Conservation (phyloP, 2,113 vertebrate genomes). For the Dolichotis patagonum region DNA sequence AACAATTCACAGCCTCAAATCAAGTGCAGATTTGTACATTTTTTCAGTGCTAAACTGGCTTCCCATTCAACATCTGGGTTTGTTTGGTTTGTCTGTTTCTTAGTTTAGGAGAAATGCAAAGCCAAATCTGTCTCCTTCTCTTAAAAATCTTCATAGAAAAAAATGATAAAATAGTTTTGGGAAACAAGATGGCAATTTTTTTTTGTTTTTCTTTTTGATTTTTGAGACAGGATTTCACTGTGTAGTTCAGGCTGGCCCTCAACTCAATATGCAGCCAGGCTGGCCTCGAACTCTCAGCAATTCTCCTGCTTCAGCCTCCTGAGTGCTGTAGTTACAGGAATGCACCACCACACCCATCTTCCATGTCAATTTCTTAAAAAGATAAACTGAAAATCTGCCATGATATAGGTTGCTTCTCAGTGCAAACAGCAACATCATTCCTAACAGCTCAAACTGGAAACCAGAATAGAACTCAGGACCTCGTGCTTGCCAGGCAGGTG, state of each 20-base stretch:
- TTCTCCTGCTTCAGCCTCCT: background rate
- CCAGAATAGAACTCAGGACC: too few species aligned
- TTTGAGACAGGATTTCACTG: background rate
- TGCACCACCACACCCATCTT: background rate
- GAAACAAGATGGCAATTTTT: background rate
- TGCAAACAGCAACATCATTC: background rate
- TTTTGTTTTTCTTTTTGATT: background rate
- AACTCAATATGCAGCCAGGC: background rate
- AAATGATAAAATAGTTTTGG: background rate
- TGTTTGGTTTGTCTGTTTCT: background rate
- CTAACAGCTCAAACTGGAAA: background rate
- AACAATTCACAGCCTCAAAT: conserved; percentile 22
- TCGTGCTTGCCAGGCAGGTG: too few species aligned
- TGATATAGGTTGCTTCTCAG: background rate
- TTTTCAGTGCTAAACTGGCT: conserved; percentile 18
- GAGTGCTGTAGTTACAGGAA: background rate
- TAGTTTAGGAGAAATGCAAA: conserved; percentile 35
- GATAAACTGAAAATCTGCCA: background rate
- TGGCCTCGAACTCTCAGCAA: background rate
- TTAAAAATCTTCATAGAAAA: background rate
- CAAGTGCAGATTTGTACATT: background rate
- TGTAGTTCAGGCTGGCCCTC: background rate
- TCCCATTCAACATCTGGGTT: background rate
- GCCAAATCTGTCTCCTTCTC: background rate
- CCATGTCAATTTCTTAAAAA: background rate